phyloP scores from a whole-genome alignment of 2,888 invertebrate genomes.

The Pristionchus mayeri region DNA sequence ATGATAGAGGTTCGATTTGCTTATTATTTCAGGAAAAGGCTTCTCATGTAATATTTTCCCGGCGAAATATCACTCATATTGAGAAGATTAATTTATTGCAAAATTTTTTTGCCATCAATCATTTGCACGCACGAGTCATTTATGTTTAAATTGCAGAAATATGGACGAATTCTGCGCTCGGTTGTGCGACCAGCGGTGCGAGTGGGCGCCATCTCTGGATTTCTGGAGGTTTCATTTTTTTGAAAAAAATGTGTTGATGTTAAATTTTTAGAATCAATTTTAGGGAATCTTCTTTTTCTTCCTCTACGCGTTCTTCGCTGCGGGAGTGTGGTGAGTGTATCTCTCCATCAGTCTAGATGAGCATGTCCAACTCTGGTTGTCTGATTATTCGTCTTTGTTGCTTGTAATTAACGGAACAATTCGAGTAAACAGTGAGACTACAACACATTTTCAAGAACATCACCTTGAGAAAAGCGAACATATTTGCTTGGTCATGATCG shows the following conservation, averaged over 20 bases:
- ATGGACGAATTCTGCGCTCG: not conserved
- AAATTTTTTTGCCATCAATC: not conserved
- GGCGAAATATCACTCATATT: not conserved
- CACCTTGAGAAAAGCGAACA: too few relatives aligned
- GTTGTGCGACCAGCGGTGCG: not conserved
- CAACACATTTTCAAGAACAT: not conserved
- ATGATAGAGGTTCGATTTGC: conserved; percentile 27
- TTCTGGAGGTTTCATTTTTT: too few relatives aligned
- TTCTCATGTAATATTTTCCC: not conserved
- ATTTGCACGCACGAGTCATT: not conserved
- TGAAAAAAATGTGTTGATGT: too few relatives aligned
- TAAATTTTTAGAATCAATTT: too few relatives aligned
- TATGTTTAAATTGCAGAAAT: not conserved
- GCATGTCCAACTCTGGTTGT: not conserved
- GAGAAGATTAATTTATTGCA: not conserved
- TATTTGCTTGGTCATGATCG: not conserved
- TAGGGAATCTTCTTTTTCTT: conserved; percentile 39
- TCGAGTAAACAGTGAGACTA: too few relatives aligned
- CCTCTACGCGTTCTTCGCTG: conserved; percentile 8
- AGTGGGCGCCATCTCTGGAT: not conserved
- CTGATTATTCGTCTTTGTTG: not conserved
- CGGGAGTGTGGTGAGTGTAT: not conserved
- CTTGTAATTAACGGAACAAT: too few relatives aligned
- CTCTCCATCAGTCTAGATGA: not conserved
- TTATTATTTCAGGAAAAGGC: too few relatives aligned